Conservation (phyloP, 1,140 invertebrate species). For the Prorops nasuta region DNA sequence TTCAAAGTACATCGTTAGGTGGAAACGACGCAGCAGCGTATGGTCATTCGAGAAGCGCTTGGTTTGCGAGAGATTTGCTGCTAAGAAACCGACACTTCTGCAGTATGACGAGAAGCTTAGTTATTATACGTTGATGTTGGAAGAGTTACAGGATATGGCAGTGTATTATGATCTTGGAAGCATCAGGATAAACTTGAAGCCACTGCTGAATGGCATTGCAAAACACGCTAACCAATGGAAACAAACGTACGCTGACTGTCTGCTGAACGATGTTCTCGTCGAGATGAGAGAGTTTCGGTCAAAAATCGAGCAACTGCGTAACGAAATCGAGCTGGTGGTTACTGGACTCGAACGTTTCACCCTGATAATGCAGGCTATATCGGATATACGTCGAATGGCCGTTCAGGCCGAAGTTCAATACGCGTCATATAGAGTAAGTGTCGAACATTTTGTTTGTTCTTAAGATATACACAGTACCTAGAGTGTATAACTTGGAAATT, state of each 20-base stretch:
- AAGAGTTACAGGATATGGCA: conserved; percentile 64
- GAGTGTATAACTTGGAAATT: no score
- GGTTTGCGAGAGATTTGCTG: conserved; percentile 73
- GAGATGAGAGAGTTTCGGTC: conserved; percentile 65
- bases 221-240: conserved; percentile 73
- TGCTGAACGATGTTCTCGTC: conserved; percentile 60
- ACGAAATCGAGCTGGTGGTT: conserved; percentile 68
- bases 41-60: conserved; percentile 79
- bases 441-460: no score
- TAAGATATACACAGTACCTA: no score
- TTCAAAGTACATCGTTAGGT: conserved; percentile 68
- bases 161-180: conserved; percentile 64
- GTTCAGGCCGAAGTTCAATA: conserved; percentile 75
- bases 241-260: conserved; percentile 62
- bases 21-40: conserved; percentile 75
- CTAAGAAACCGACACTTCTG: conserved; percentile 67
- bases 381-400: conserved; percentile 69
- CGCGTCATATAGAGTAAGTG: conserved; percentile 49
- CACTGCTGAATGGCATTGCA: conserved; percentile 64
- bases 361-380: conserved; percentile 77
- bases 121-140: conserved; percentile 76
- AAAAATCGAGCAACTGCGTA: conserved; percentile 60
- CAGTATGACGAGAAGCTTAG: conserved; percentile 81
- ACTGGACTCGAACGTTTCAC: conserved; percentile 80
- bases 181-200: conserved; percentile 67